phyloP scores from a whole-genome alignment of 2,797 vertebrate genomes.

The Mormyrus hasselquistii region DNA sequence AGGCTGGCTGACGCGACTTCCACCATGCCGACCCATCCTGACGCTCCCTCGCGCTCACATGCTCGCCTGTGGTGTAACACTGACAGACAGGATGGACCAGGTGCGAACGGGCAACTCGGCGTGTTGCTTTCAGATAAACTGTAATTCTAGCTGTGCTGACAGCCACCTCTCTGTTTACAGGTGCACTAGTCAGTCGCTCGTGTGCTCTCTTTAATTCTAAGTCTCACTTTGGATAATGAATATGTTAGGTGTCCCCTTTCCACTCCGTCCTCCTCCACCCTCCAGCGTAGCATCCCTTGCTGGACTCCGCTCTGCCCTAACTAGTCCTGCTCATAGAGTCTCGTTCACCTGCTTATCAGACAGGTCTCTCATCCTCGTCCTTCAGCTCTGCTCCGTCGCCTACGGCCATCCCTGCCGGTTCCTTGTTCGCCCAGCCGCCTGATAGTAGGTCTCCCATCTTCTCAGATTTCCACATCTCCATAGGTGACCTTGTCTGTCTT shows the following conservation, averaged over 20 bases:
- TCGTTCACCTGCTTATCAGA: not conserved
- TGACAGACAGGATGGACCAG: slow-evolving; percentile 15
- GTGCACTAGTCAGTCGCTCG: not conserved
- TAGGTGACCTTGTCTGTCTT: not conserved
- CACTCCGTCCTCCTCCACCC: not conserved
- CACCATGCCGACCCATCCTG: not conserved
- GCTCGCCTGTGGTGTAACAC: slow-evolving; percentile 50
- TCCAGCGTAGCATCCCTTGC: not conserved
- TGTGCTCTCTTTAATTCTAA: not conserved
- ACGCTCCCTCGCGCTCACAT: not conserved
- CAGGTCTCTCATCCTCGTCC: not conserved
- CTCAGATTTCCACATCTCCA: not conserved
- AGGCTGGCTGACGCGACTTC: not conserved
- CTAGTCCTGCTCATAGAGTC: not conserved
- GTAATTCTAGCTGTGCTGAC: not conserved
- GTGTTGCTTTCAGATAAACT: not conserved
- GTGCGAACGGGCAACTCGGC: not conserved
- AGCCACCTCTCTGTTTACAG: not conserved
- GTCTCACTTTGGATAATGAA: not conserved
- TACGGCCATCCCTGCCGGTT: not conserved
- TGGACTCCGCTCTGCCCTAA: not conserved
- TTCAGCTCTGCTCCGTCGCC: not conserved
- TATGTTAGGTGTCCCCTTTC: no score
- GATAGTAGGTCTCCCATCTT: not conserved
- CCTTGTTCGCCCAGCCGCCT: not conserved